Percentiles rank a stretch among this genome's conserved stretches.
phyloP scores from a whole-genome alignment of 2,888 invertebrate species.

The Drosophila silvestris region DNA sequence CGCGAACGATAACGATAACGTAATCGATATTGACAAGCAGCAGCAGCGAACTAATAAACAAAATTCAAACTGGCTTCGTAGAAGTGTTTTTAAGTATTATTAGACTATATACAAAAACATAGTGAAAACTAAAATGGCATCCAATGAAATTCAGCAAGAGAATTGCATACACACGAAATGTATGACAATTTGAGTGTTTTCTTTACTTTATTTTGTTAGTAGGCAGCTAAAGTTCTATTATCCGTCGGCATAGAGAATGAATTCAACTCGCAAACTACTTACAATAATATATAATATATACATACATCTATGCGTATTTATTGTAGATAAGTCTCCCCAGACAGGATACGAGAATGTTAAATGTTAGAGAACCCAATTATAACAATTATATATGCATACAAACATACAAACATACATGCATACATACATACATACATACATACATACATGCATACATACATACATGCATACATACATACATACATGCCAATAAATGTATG shows the following conservation, averaged over 20 bases:
- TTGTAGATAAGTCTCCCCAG: conserved; percentile 19
- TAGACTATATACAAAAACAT: conserved; percentile 61
- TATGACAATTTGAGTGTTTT: conserved; percentile 22
- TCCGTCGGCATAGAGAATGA: conserved; percentile 42
- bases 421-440: conserved; percentile 8
- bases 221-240: conserved; percentile 43
- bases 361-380: conserved; percentile 47
- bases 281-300: conserved; percentile 22
- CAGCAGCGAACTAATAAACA: conserved; percentile 61
- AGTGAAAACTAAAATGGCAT: conserved; percentile 41
- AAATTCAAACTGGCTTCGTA: conserved; percentile 81
- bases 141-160: conserved; percentile 29
- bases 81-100: conserved; percentile 81
- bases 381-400: conserved; percentile 1
- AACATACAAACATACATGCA: conserved; percentile 1
- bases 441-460: conserved; percentile 6
- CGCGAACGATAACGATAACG: conserved; percentile 11
- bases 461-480: conserved; percentile 6
- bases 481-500: conserved; percentile 30
- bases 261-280: conserved; percentile 33
- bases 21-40: conserved; percentile 36
- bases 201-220: conserved; percentile 15
- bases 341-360: conserved; percentile 38
- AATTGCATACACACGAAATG: conserved; percentile 12
- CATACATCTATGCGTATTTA: conserved; percentile 8